phyloP scores from a whole-genome alignment of 2,797 vertebrate genomes.

The Myotis planiceps region DNA sequence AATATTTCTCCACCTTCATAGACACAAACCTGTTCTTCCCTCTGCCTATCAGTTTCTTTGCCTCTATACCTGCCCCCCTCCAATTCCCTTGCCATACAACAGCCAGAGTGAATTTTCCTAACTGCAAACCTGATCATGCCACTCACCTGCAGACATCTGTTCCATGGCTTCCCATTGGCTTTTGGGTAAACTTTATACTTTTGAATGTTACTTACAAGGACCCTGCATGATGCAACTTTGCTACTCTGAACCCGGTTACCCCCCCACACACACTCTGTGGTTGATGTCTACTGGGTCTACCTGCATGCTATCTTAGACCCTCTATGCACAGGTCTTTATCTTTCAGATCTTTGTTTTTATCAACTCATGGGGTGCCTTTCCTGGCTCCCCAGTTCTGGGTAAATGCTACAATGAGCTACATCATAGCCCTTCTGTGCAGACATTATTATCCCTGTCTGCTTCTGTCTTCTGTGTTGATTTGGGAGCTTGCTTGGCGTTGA shows the following conservation, averaged over 20 bases:
- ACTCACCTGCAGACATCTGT: not conserved
- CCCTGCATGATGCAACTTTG: not conserved
- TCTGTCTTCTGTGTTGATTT: not conserved
- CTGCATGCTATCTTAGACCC: not conserved
- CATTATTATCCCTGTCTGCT: not conserved
- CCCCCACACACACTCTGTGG: not conserved
- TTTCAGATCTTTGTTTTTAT: not conserved
- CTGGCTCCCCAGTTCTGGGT: not conserved
- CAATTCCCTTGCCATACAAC: too few relatives aligned
- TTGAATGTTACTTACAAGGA: not conserved
- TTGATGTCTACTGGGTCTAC: fast-evolving
- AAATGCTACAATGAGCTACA: not conserved
- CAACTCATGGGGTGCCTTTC: not conserved
- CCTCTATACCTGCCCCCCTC: not conserved
- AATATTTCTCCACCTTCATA: not conserved
- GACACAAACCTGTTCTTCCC: not conserved
- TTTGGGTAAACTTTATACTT: not conserved
- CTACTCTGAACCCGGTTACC: fast-evolving
- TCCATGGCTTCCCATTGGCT: not conserved
- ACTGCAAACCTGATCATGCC: not conserved
- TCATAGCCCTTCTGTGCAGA: not conserved
- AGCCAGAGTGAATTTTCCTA: not conserved
- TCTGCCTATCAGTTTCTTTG: not conserved
- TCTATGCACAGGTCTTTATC: not conserved
- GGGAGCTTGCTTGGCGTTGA: not conserved